Base-by-base conservation (phyloP, 2,113 vertebrate species). In the Oryzias javanicus region DNA sequence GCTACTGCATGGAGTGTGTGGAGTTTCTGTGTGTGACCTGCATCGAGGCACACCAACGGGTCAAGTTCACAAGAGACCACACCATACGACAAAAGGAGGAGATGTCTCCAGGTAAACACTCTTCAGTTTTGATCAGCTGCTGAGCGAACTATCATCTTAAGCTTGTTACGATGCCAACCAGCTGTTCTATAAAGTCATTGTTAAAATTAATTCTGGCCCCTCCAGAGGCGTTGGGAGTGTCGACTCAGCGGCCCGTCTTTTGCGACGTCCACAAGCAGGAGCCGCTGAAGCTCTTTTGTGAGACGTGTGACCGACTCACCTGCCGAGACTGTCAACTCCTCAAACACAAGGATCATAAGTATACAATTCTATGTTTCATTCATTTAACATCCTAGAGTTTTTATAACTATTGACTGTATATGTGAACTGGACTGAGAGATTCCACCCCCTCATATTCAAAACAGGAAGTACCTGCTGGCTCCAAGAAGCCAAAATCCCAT, bases 261-360 rank as follows among this genome's bases (percentile, higher is more conserved):
- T 99, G 97, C 62, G 96, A 97, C 58, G 79, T 94, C 79, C 97
- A 99, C 90, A 97, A 96, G 83, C 97, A 98, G 87, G 97, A 99
- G 72, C 94, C 96, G 1, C 79, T 99, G 78, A 99, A 98, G 83
- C 90, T 99, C 47, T 99, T 98, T 48, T 99, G 97, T 79, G 97
- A 99, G 88, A 99, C 97, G 0, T 99, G 97, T 71, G 97, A 99
- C 78, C 94, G 95, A 49, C 69, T 99, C 79, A 99, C 97, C 2
- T 99, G 97, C 75, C 79, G 97, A 49, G 97, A 99, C 81, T 99
- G 97, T 76, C 97, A 99, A 83, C 86, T 99, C 5, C 89, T 96
- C 4, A 97, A 97, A 61, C 97, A 98, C 90, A 99, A 99, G 76
- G 97, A 99, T 68, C 97, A 99, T 87, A 98, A 97, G 97, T 99